Percentiles rank a stretch among this genome's conserved stretches.
These are phyloP conservation scores for Pimpla rufipes DNA, from an alignment of 2,888 invertebrate genomes.

Conservation along the genomic window DNA sequence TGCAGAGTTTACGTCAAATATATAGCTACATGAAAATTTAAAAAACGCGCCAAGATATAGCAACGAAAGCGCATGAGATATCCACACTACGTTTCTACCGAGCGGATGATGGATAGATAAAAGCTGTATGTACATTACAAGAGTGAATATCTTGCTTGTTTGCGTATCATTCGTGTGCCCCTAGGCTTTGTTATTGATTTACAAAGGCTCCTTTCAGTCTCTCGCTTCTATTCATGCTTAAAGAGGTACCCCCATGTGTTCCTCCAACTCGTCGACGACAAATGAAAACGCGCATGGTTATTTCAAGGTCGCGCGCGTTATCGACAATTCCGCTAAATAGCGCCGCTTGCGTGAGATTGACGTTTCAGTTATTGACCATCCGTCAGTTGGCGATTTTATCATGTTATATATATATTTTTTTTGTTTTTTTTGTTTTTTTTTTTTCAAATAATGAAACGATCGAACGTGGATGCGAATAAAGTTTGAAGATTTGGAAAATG, in stretches of 20 bases:
- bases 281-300: slow-evolving; percentile 39
- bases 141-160: slow-evolving; percentile 45
- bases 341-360: neutral
- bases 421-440: no score
- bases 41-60: neutral
- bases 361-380: neutral
- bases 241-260: slow-evolving; percentile 78
- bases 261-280: slow-evolving; percentile 79
- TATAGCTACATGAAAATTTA: neutral
- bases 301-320: slow-evolving; percentile 11
- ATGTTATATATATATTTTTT: neutral
- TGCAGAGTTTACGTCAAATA: slow-evolving; percentile 22
- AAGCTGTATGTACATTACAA: slow-evolving; percentile 39
- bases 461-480: no score
- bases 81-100: slow-evolving; percentile 16
- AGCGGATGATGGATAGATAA: slow-evolving; percentile 49
- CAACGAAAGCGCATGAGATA: slow-evolving; percentile 32
- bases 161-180: slow-evolving; percentile 51
- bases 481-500: no score
- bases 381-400: neutral
- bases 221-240: slow-evolving; percentile 71
- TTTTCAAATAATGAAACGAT: no score
- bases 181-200: slow-evolving; percentile 77
- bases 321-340: neutral
- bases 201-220: slow-evolving; percentile 77